Evolutionary conservation across 2,113 vertebrate species (phyloP), one percentile per base, ranked within the genome.

Genomic region (Mellivora capensis): DNA sequence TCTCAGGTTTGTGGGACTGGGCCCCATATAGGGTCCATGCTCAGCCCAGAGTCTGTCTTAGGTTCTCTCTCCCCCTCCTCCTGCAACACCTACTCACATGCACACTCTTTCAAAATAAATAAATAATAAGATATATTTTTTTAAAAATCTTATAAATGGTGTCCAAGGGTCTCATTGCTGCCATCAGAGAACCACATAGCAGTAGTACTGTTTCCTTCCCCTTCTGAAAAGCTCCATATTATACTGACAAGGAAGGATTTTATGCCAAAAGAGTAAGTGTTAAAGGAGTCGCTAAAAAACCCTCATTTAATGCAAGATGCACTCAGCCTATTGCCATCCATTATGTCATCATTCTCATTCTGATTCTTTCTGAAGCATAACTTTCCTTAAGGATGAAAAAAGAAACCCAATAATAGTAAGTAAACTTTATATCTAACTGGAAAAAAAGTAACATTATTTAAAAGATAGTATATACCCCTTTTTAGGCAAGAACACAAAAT

Each of bases 181-280:
- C 12, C 52, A 67, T 2, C 47, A 59, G 44, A 59, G 44, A 83
- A 1, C 9, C 12, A 5, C 27, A 7, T 10, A n/a, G 12, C 37
- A 21, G 2, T 17, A 47, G 3, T 6, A 27, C 1, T 17, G 4
- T 54, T 15, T 34, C 5, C 37, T 29, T 59, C 0, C 2, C n/a
- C n/a, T 37, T 42, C 77, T 7, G 10, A 23, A 39, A 59, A 20
- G 1, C n/a, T 42, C 0, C 1, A 18, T 44, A 3, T 20, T 2
- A 17, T 1, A 8, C 49, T 49, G 25, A 62, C 14, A 57, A 72
- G 3, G 10, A 21, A 25, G 4, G 27, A 42, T 64, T 91, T 29
- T 67, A 37, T 11, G 27, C 4, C 11, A 34, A 11, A 52, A 95
- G 5, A 77, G 14, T 44, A 54, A 29, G 11, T 27, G 10, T 25